phyloP scores from a whole-genome alignment of 1,140 invertebrate genomes.

The Pomacea maculata region DNA sequence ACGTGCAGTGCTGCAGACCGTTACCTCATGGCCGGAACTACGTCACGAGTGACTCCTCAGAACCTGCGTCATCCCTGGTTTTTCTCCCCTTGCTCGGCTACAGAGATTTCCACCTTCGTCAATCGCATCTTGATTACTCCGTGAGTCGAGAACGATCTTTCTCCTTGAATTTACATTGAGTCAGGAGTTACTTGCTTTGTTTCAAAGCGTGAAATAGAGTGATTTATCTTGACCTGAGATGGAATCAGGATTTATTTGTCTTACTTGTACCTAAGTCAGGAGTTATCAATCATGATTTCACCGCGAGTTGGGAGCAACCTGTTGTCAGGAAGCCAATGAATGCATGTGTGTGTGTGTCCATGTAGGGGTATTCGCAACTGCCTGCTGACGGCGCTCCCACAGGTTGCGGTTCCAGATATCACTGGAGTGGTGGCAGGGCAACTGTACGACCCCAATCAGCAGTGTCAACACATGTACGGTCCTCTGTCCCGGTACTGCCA shows the following conservation, averaged over 20 bases:
- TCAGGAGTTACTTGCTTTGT: too few relatives aligned
- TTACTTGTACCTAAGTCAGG: too few relatives aligned
- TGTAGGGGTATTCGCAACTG: constrained; percentile 36
- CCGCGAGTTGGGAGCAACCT: neutral
- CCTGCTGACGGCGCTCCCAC: constrained; percentile 26
- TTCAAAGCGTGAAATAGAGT: too few relatives aligned
- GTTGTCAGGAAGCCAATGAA: neutral
- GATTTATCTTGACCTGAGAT: too few relatives aligned
- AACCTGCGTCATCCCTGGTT: constrained; percentile 46
- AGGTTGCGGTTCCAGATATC: constrained; percentile 19
- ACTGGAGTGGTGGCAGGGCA: constrained; percentile 37
- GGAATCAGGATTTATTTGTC: too few relatives aligned
- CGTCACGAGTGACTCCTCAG: constrained; percentile 10
- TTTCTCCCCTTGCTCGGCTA: constrained; percentile 49
- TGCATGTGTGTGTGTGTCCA: neutral
- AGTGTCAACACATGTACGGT: constrained; percentile 43
- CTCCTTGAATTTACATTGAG: too few relatives aligned
- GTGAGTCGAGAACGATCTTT: constrained; percentile 29
- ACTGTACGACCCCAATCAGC: constrained; percentile 36
- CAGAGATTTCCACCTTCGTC: constrained; percentile 39
- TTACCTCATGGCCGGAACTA: constrained; percentile 51
- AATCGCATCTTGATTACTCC: constrained; percentile 1
- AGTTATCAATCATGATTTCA: neutral
- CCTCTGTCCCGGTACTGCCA: constrained; percentile 39
- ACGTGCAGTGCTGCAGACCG: constrained; percentile 37